Evolutionary conservation across 2,888 invertebrate species (phyloP).

Genomic region (Apodemia hepburni): DNA sequence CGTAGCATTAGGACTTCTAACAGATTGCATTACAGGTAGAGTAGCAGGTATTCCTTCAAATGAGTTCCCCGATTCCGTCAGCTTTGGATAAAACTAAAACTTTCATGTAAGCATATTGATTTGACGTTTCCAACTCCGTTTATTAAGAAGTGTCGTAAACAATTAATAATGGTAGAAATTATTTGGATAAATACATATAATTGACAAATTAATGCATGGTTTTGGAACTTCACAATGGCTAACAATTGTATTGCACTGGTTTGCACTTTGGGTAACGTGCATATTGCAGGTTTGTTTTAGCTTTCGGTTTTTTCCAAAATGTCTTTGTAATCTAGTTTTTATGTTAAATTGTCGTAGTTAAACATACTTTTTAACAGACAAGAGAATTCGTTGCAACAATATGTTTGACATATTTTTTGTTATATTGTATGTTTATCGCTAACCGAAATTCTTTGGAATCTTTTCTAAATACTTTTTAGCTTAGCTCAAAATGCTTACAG

Average conservation of each 20-base stretch:
- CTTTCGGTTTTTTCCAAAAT: constrained; percentile 14
- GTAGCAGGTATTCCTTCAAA: constrained; percentile 2
- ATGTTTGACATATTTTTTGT: constrained; percentile 10
- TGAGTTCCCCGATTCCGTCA: not conserved
- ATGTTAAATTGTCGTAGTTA: constrained; percentile 13
- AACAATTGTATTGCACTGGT: constrained; percentile 13
- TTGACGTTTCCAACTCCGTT: constrained; percentile 13
- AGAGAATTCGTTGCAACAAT: constrained; percentile 1
- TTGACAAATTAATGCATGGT: constrained; percentile 12
- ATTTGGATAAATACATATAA: constrained; percentile 3
- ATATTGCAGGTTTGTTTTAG: constrained; percentile 14
- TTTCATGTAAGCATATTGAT: constrained; percentile 12
- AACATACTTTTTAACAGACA: constrained; percentile 14
- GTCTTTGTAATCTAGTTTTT: constrained; percentile 15
- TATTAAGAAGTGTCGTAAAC: constrained; percentile 1
- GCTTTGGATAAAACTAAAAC: constrained; percentile 1
- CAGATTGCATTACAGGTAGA: constrained; percentile 12
- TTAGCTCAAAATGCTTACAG: constrained; percentile 15
- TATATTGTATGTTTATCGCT: constrained; percentile 12
- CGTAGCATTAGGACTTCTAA: constrained; percentile 9
- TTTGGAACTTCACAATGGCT: constrained; percentile 14
- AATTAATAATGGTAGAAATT: constrained; percentile 3
- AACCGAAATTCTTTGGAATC: constrained; percentile 8
- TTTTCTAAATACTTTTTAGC: constrained; percentile 15
- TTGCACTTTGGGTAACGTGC: constrained; percentile 14